Conservation (phyloP, 2,113 vertebrate genomes). For the Oenanthe melanoleuca region DNA sequence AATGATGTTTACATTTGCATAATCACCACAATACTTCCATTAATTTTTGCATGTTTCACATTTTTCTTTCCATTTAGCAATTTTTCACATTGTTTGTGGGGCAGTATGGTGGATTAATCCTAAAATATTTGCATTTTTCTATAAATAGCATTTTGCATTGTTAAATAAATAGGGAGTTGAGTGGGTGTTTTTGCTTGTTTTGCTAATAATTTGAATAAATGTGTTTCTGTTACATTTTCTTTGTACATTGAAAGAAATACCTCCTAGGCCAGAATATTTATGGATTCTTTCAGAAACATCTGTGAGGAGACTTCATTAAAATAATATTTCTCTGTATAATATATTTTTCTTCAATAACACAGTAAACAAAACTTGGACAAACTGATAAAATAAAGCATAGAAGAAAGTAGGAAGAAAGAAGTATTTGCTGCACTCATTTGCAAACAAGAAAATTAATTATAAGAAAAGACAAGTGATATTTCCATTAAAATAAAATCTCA, state of each 20-base stretch:
- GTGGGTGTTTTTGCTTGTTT: neutral
- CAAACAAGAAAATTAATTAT: neutral
- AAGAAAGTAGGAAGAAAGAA: neutral
- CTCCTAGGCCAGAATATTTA: neutral
- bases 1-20: conserved; percentile 68
- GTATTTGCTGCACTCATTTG: neutral
- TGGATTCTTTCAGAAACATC: neutral
- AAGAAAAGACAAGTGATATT: neutral
- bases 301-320: neutral
- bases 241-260: neutral
- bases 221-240: neutral
- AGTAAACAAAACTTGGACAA: neutral
- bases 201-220: conserved; percentile 43
- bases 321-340: neutral
- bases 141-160: conserved; percentile 49
- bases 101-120: conserved; percentile 55
- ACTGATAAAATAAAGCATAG: neutral
- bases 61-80: conserved; percentile 69
- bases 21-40: conserved; percentile 39
- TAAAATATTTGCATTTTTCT: conserved; percentile 63
- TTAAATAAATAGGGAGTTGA: neutral
- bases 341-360: neutral
- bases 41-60: conserved; percentile 54
- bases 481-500: neutral
- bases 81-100: conserved; percentile 51